Base-by-base conservation (phyloP, 2,888 invertebrate genomes). In the Beris chalybata region DNA sequence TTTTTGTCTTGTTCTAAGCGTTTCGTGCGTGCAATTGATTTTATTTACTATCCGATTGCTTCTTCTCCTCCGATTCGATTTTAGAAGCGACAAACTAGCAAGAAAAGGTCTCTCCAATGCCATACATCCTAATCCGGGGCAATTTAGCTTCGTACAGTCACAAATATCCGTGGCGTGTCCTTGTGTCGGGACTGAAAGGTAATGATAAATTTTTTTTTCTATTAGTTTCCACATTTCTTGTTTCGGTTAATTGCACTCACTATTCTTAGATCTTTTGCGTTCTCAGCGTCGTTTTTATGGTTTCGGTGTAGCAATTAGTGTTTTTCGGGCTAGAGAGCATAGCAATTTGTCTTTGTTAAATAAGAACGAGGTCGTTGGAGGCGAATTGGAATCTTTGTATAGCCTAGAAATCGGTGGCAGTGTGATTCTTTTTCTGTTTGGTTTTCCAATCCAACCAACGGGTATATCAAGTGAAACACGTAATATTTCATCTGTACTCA, bases 71-170 rank as follows among this genome's bases (percentile, higher is more conserved):
- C 38, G 38, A 38, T 38, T 38, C 38, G 38, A 38, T 38, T 38
- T 38, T 9, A 7, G 9, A 9, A 1, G 38, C 7, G 38, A 38
- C 38, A 38, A 38, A 38, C 5, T 38, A 66, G 44, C 15, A 43
- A 63, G 64, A 69, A 57, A 71, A 71, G 69, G 64, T 52, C 69
- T 70, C 73, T 73, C 77, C 77, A 82, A 93, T 93, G 93, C 93
- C 92, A 84, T 93, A 93, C 88, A 91, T 93, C 85, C 85, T 93
- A 84, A 90, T 93, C 77, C 88, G 92, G 81, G 92, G 92, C 82
- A 92, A 92, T 84, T 85, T 92, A 78, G 91, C 91, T 81, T 91
- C 92, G 58, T 92, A 92, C 82, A 89, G 90, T 83, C 89, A 91
- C 83, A 89, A 88, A 83, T 89, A 90, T 84, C 92, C 92, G 80